Evolutionary conservation across 2,113 vertebrate species (phyloP).

Genomic region (Puffinus mauretanicus): DNA sequence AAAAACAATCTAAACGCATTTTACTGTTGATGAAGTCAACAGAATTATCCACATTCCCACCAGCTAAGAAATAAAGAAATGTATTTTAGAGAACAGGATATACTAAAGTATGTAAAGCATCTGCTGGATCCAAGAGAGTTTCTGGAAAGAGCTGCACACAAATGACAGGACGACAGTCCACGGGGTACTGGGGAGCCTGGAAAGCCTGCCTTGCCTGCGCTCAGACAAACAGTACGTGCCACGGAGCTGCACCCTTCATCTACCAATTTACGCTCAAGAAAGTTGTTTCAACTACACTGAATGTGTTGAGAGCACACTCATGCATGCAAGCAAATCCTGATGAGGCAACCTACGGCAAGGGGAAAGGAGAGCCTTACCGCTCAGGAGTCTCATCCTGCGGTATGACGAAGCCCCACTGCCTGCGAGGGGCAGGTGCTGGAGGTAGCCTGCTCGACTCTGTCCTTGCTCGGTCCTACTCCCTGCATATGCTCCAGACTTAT

Average conservation of each 20-base stretch:
- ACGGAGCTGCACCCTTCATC: background rate
- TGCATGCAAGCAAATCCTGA: background rate
- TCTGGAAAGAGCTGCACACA: background rate
- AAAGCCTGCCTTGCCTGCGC: background rate
- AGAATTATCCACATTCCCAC: background rate
- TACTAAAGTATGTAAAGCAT: background rate
- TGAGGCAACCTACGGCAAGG: background rate
- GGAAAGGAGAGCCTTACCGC: background rate
- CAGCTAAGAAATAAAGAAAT: background rate
- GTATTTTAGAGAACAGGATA: background rate
- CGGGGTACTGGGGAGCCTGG: background rate
- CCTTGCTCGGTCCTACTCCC: fast-evolving
- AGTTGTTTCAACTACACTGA: background rate
- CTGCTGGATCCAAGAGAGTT: background rate
- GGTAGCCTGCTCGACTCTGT: background rate
- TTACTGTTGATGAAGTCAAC: background rate
- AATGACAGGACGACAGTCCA: background rate
- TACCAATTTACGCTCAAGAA: background rate
- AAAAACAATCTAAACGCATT: background rate
- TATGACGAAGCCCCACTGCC: background rate
- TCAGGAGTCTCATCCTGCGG: too few species aligned
- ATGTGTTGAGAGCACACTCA: background rate
- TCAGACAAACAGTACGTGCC: background rate
- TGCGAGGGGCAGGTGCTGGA: background rate
- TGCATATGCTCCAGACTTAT: background rate